Conservation (phyloP, 1,140 invertebrate genomes). For the Cydia amplana region DNA sequence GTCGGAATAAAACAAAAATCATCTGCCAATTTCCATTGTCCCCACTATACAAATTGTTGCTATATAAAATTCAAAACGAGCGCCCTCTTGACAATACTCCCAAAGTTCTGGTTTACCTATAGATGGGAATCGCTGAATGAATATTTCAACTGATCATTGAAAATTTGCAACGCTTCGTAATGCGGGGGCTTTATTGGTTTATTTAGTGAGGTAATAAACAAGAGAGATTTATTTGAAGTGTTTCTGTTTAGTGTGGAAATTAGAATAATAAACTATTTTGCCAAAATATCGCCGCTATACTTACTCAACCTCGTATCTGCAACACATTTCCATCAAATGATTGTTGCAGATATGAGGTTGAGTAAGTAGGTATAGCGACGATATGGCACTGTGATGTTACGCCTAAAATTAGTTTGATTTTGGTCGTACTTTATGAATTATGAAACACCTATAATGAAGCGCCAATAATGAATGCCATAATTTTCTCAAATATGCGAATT, state of each 20-base stretch:
- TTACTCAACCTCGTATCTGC: too few relatives aligned
- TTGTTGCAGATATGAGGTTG: too few relatives aligned
- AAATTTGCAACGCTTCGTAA: slow-evolving; percentile 29
- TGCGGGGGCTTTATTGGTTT: slow-evolving; percentile 11
- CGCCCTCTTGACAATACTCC: too few relatives aligned
- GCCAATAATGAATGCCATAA: not conserved
- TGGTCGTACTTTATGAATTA: not conserved
- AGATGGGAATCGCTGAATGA: slow-evolving; percentile 11
- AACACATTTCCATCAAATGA: too few relatives aligned
- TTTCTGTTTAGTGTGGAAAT: slow-evolving; percentile 3
- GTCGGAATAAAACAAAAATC: too few relatives aligned
- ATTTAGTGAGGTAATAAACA: slow-evolving; percentile 28
- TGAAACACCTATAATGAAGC: not conserved
- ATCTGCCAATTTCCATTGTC: too few relatives aligned
- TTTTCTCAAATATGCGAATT: not conserved
- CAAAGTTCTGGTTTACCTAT: too few relatives aligned
- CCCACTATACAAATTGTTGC: too few relatives aligned
- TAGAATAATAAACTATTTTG: slow-evolving; percentile 4
- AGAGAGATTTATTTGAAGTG: slow-evolving; percentile 15
- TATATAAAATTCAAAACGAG: too few relatives aligned
- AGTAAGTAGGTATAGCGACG: too few relatives aligned
- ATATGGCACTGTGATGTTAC: not conserved
- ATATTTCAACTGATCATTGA: slow-evolving; percentile 31
- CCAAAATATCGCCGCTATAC: too few relatives aligned
- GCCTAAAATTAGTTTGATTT: not conserved